Base-by-base conservation (phyloP, 2,888 invertebrate genomes). In the Thumatha senex region DNA sequence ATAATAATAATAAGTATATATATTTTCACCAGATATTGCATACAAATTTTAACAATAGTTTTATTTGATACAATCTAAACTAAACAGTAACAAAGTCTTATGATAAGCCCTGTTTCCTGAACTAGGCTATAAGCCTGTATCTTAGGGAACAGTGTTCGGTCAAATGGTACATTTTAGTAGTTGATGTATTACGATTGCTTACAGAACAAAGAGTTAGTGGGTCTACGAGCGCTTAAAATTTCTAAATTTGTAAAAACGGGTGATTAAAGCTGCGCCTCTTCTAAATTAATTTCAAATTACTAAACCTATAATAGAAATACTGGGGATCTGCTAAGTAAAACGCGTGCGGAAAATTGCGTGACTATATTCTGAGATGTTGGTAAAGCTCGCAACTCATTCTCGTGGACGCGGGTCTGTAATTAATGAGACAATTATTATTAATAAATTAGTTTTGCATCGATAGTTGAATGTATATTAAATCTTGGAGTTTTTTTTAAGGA, bases 391-490 rank as follows among this genome's bases (percentile, higher is more conserved):
- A 79, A 82, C 79, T 78, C 78, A 78, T 79, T 80, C 77, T 70
- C 70, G 75, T 79, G 77, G 76, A 74, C 67, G 68, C 65, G 70
- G 70, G 69, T 72, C 75, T 74, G 70, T 84, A 78, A 84, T 81
- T 83, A 84, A 84, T 84, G 83, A 81, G 74, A 72, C 76, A 71
- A 79, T 80, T 79, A 81, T 84, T 82, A 79, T 72, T 71, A 77
- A 72, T 70, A 68, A 76, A 81, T 84, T 82, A 79, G 80, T 81
- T 82, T 79, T 72, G 78, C 79, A 73, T 80, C 76, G 74, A 70
- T 76, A 72, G 70, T 67, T 67, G 70, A 72, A 70, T 70, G 67
- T 67, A 74, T 53, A 70, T 72, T 78, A 75, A 76, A 75, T 76
- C 70, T 69, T 56, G 41, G 55, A 60, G 58, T 72, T 72, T 68